A percentile compares a stretch with the other conserved stretches of the same genome.
Evolutionary conservation across 2,888 invertebrate species (phyloP).

Genomic region (Alviniconcha strummeri): DNA sequence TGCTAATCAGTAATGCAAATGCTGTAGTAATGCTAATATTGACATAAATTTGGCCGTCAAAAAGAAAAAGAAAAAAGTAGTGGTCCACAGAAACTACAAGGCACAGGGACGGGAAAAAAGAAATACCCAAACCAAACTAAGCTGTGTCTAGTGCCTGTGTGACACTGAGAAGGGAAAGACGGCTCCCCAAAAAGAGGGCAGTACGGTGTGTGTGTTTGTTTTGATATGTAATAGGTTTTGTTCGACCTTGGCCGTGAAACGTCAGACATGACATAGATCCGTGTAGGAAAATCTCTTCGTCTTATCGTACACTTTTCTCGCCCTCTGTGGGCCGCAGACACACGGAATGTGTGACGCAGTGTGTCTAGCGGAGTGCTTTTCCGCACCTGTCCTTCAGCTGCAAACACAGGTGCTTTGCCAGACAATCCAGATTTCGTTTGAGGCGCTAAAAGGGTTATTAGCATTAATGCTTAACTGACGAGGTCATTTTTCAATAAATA

Average conservation of each 20-base stretch:
- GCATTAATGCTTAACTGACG: too few relatives aligned
- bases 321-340: conserved; percentile 14
- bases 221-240: neutral
- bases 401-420: conserved; percentile 31
- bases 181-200: too few relatives aligned
- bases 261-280: conserved; percentile 23
- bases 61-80: too few relatives aligned
- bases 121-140: too few relatives aligned
- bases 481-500: too few relatives aligned
- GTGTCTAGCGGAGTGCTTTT: conserved; percentile 24
- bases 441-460: conserved; percentile 1
- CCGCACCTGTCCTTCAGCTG: conserved; percentile 35
- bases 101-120: too few relatives aligned
- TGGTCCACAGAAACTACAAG: too few relatives aligned
- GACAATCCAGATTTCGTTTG: conserved; percentile 19
- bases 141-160: too few relatives aligned
- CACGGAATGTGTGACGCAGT: conserved; percentile 17
- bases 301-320: conserved; percentile 26
- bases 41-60: too few relatives aligned
- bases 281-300: conserved; percentile 27
- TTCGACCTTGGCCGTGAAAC: conserved; percentile 30
- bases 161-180: too few relatives aligned
- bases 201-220: neutral
- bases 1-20: too few relatives aligned
- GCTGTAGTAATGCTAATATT: too few relatives aligned